Base-by-base conservation (phyloP, 1,140 invertebrate genomes). In the Lordiphosa stackelbergi region DNA sequence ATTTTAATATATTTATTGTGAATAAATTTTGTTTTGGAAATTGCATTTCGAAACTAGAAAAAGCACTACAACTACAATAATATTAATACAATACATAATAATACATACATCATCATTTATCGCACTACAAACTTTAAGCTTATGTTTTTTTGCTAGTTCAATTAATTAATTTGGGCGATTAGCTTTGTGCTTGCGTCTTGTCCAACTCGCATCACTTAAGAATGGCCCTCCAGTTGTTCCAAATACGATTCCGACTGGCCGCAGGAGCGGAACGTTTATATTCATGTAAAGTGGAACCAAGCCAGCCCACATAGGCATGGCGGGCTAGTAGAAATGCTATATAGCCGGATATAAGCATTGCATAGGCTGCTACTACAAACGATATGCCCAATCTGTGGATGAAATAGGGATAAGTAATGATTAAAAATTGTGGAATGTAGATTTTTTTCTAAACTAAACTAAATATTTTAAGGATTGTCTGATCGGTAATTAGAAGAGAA, bases 281-380 rank as follows among this genome's bases (percentile, higher is more conserved):
- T 51, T 87, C 85, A 11, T 73, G 61, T 19, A 74, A 12, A 1
- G 78, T 85, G 55, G 65, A 65, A 5, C 73, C 84, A 11, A 69
- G 72, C 52, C 70, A 84, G 42, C 65, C 69, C 19, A 79, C 53
- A 64, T 71, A 85, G 0, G 64, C 46, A 52, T 87, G 83, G 2
- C 81, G 66, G 5, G 72, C 13, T 10, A 87, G 48, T 3, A 73
- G 47, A 5, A 72, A 55, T 9, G 58, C 6, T 1, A 83, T 61
- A 16, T 73, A 86, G 19, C 41, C 31, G 3, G 85, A 46, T 9
- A 87, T 85, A 3, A 86, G 60, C 12, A 87, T 38, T 4, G 79
- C 73, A 49, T 87, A 87, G 31, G 45, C 75, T 3, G 85, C 81
- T 19, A 84, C 69, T 6, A 87, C 71, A 56, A 87, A 87, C 1